A percentile compares a stretch with the other conserved stretches of the same genome.
Evolutionary conservation across 2,888 invertebrate genomes (phyloP).

Genomic region (Brenthis ino): DNA sequence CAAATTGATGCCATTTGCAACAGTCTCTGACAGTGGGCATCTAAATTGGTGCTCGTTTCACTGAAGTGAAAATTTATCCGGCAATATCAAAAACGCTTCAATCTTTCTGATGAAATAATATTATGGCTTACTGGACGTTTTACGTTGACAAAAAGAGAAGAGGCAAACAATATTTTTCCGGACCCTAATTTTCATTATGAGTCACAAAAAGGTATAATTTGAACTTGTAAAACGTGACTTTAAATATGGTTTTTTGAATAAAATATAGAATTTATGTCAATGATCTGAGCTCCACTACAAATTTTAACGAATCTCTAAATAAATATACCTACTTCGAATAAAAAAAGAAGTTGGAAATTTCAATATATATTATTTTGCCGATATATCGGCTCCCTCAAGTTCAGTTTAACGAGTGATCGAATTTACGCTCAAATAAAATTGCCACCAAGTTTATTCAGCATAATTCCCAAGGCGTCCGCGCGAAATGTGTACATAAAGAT

Average conservation of each 20-base stretch:
- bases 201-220: no score
- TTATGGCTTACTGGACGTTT: constrained; percentile 3
- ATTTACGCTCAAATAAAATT: constrained; percentile 9
- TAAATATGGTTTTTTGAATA: no score
- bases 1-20: constrained; percentile 23
- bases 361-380: not conserved
- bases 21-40: constrained; percentile 25
- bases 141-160: not conserved
- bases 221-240: no score
- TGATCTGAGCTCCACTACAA: no score
- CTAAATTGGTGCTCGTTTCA: constrained; percentile 28
- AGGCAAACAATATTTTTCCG: not conserved
- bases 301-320: no score
- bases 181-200: no score
- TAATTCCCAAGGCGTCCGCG: constrained; percentile 1
- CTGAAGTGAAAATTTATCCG: constrained; percentile 35
- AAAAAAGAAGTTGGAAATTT: not conserved
- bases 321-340: no score
- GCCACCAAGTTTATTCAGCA: not conserved
- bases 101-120: constrained; percentile 16
- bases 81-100: constrained; percentile 29
- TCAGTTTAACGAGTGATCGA: constrained; percentile 1
- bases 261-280: no score
- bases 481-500: constrained; percentile 6
- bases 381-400: not conserved